Base-by-base conservation (phyloP, 2,113 vertebrate genomes). In the Ptilonorhynchus violaceus region DNA sequence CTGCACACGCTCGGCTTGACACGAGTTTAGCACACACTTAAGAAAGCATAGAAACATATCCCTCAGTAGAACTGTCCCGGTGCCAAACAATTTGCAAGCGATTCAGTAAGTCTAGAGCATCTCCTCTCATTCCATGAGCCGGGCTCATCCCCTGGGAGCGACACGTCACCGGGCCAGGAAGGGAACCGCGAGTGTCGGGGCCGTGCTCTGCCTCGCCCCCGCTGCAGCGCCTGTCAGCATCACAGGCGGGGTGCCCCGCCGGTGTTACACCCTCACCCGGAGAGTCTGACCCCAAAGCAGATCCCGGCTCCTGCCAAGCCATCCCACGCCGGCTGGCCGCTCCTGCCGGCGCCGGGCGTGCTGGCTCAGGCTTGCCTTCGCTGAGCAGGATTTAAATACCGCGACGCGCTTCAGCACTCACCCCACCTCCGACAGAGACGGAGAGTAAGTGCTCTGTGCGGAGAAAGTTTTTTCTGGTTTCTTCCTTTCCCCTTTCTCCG, bases 141-240 rank as follows among this genome's bases (percentile, higher is more conserved):
- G 7, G 11, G 47, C 30, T 70, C 77, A 41, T 79, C 52, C 74
- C 68, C 23, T 0, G 69, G 64, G 39, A 69, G 28, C 10, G 41
- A 33, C 27, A 17, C 0, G 2, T 15, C 5, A 10, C 35, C 7
- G 6, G 22, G 58, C 42, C 64, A 11, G 59, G 20, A 19, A 7
- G 25, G 68, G 68, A 6, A 15, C 10, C 0, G 2, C 0, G 47
- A 68, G 35, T 5, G 7, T 2, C 23, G 2, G 62, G 33, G 62
- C 69, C 5, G 0, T 7, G 44, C 68, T 52, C 41, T 60, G 66
- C 81, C 59, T 68, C 28, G 79, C 22, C 13, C 55, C 9, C 0
- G 1, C 68, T 8, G 16, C 28, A 3, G 6, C 42, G 25, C 37
- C 47, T 3, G 0, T 2, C 3, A 22, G 42, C 66, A 8, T 16